A percentile compares a stretch with the other conserved stretches of the same genome.
Conservation (phyloP, 2,888 invertebrate species). For the Cetonia aurata region DNA sequence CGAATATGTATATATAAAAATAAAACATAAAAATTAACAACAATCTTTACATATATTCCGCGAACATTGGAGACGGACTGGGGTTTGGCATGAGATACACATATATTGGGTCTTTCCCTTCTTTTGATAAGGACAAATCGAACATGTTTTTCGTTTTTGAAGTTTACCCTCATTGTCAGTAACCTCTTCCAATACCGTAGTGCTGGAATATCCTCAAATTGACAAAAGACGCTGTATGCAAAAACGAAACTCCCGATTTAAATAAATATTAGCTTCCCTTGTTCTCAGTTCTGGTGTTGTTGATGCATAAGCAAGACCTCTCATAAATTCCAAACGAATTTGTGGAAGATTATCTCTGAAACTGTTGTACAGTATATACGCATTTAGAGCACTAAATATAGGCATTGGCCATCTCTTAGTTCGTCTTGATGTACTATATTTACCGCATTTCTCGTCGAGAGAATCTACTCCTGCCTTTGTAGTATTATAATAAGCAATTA, state of each 20-base stretch:
- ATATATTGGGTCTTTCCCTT: too few relatives aligned
- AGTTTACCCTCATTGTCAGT: too few relatives aligned
- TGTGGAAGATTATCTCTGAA: conserved; percentile 7
- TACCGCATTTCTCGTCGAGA: too few relatives aligned
- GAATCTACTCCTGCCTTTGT: too few relatives aligned
- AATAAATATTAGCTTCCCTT: conserved; percentile 5
- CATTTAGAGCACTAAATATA: neutral
- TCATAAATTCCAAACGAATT: conserved; percentile 15
- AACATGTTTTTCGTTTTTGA: too few relatives aligned
- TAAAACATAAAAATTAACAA: too few relatives aligned
- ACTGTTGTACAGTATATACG: conserved; percentile 2
- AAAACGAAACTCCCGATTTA: neutral
- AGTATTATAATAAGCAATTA: neutral
- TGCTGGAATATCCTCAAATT: neutral
- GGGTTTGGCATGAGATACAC: too few relatives aligned
- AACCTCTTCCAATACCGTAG: too few relatives aligned
- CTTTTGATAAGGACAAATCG: too few relatives aligned
- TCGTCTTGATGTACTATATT: neutral
- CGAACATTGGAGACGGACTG: too few relatives aligned
- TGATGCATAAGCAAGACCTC: conserved; percentile 3
- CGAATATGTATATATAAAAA: too few relatives aligned
- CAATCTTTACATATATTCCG: too few relatives aligned
- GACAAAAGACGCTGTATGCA: neutral
- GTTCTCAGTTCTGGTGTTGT: conserved; percentile 4
- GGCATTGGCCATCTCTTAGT: neutral